These are phyloP conservation scores for Elachura formosa DNA, from an alignment of 2,113 vertebrate species.

Conservation along the genomic window DNA sequence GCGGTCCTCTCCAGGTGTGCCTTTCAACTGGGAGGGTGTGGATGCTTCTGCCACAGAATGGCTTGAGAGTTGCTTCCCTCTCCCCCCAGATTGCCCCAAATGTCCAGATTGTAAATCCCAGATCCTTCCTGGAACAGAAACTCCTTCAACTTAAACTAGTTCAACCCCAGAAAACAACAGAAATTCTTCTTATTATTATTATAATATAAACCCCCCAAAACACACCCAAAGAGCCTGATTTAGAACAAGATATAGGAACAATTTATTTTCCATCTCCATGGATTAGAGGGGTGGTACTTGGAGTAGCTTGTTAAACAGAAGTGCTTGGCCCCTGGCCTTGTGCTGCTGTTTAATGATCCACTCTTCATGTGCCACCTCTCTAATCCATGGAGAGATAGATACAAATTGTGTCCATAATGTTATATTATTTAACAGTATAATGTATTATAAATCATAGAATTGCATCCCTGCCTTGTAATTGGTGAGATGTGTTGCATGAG, in stretches of 20 bases:
- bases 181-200: slow-evolving; percentile 6
- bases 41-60: rapidly evolving
- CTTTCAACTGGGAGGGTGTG: background rate
- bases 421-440: slow-evolving; percentile 82
- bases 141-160: background rate
- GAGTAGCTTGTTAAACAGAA: slow-evolving; percentile 81
- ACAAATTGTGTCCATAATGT: slow-evolving; percentile 83
- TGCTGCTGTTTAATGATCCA: slow-evolving; percentile 78
- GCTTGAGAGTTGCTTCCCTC: background rate
- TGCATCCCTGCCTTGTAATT: slow-evolving; percentile 79
- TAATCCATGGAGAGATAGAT: slow-evolving; percentile 77
- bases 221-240: slow-evolving; percentile 38
- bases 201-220: background rate
- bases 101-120: background rate
- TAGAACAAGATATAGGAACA: slow-evolving; percentile 63
- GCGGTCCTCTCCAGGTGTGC: background rate
- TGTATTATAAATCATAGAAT: slow-evolving; percentile 81
- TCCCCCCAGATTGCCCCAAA: rapidly evolving
- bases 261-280: slow-evolving; percentile 72
- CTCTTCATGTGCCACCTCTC: slow-evolving; percentile 77
- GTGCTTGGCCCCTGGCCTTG: slow-evolving; percentile 78
- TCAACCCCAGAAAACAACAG: background rate
- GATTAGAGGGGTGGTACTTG: slow-evolving; percentile 78
- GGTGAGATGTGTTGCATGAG: slow-evolving; percentile 74
- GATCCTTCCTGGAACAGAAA: background rate